Evolutionary conservation across 1,140 invertebrate genomes (phyloP).

Genomic region (Dendroctonus ponderosae): DNA sequence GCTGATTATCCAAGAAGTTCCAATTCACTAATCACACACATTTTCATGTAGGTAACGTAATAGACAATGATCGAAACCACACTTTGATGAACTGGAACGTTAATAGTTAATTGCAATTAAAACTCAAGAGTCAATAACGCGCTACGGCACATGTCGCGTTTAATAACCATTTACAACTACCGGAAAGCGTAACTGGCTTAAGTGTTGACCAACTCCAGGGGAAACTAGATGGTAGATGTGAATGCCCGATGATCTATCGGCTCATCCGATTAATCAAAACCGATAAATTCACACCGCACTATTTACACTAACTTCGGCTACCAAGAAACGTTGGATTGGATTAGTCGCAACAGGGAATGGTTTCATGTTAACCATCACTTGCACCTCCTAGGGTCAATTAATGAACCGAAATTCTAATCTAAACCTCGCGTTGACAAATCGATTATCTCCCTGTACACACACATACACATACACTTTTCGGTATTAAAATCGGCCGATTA

Average conservation of each 20-base stretch:
- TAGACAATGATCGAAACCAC: not conserved
- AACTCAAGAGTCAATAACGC: not conserved
- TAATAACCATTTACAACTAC: slow-evolving; percentile 36
- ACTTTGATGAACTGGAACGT: not conserved
- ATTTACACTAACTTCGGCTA: slow-evolving; percentile 31
- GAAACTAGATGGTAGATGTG: slow-evolving; percentile 27
- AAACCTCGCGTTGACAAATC: slow-evolving; percentile 52
- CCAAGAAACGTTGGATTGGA: no score
- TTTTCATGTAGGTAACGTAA: not conserved
- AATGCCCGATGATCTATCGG: slow-evolving; percentile 22
- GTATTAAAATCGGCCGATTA: slow-evolving; percentile 34
- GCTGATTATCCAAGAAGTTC: slow-evolving; percentile 19
- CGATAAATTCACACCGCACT: not conserved
- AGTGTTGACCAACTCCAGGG: slow-evolving; percentile 31
- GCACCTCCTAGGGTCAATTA: slow-evolving; percentile 46
- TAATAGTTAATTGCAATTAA: not conserved
- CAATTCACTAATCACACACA: slow-evolving; percentile 14
- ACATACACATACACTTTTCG: slow-evolving; percentile 39
- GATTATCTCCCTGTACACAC: slow-evolving; percentile 48
- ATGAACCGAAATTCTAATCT: slow-evolving; percentile 51
- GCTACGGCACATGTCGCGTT: slow-evolving; percentile 27
- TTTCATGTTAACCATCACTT: no score
- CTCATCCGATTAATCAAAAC: not conserved
- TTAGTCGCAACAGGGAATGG: no score
- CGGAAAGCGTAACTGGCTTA: slow-evolving; percentile 34